phyloP scores from a whole-genome alignment of 1,140 invertebrate genomes.

The Saxidomus purpurata region DNA sequence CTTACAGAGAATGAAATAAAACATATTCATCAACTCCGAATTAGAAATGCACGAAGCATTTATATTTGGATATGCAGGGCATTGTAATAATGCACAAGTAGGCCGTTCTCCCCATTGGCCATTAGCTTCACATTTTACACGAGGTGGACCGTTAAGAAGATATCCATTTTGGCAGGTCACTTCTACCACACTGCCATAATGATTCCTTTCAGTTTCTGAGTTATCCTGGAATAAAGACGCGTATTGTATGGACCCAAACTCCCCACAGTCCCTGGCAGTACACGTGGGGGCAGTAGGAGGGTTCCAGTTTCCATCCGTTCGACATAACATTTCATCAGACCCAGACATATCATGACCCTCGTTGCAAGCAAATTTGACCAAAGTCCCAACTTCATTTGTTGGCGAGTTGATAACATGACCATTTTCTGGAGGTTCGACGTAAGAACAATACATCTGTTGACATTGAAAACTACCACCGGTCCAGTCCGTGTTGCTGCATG shows the following conservation, averaged over 20 bases:
- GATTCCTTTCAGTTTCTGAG: neutral
- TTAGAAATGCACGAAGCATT: neutral
- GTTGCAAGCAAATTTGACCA: constrained; percentile 9
- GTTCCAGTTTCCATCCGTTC: neutral
- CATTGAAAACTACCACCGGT: neutral
- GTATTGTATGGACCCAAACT: constrained; percentile 6
- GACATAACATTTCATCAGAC: neutral
- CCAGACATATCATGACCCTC: constrained; percentile 43
- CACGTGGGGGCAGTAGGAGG: neutral
- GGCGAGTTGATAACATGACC: neutral
- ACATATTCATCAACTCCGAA: too few species aligned
- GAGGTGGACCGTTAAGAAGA: neutral
- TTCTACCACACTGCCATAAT: constrained; percentile 2
- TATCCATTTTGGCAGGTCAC: neutral
- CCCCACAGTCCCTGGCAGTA: neutral
- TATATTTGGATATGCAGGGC: neutral
- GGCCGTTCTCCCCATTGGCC: constrained; percentile 3
- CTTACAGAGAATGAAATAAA: neutral
- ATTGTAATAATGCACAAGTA: neutral
- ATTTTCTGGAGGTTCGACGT: constrained; percentile 17
- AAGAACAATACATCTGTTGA: neutral
- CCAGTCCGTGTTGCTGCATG: neutral
- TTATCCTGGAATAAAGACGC: neutral
- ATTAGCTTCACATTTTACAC: neutral
- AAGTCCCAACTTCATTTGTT: neutral